phyloP scores from a whole-genome alignment of 2,113 vertebrate genomes.

The Columbina picui region DNA sequence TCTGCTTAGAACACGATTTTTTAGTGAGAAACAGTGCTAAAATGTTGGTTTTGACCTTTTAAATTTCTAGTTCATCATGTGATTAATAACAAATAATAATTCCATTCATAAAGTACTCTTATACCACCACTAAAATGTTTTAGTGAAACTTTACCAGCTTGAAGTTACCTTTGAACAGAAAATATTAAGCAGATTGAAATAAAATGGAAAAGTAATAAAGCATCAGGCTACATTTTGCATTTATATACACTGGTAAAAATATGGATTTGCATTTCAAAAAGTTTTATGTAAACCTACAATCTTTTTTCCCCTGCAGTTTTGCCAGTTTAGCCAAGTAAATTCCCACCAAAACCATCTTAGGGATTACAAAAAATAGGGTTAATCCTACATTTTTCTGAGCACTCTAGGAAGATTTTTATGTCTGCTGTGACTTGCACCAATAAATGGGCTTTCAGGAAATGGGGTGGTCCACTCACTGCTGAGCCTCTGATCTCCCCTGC shows the following conservation, averaged over 20 bases:
- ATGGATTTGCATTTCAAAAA: not conserved
- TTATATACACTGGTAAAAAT: conserved; percentile 2
- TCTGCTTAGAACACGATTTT: not conserved
- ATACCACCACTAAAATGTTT: not conserved
- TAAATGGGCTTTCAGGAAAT: conserved; percentile 48
- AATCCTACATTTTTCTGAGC: not conserved
- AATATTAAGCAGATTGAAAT: not conserved
- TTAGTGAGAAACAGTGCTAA: not conserved
- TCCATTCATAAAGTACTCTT: not conserved
- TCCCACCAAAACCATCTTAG: not conserved
- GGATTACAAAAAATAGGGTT: not conserved
- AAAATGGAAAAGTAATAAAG: not conserved
- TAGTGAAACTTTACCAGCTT: not conserved
- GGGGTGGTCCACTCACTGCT: not conserved
- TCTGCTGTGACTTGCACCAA: conserved; percentile 7
- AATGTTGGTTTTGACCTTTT: conserved; percentile 21
- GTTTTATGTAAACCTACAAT: not conserved
- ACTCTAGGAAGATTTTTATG: not conserved
- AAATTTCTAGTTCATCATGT: not conserved
- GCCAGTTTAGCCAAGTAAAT: not conserved
- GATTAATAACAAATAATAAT: conserved; percentile 43
- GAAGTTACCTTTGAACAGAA: conserved; percentile 12
- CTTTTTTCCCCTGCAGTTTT: not conserved
- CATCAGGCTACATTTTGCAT: not conserved
- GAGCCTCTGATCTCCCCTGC: not conserved